Conservation (phyloP, 2,797 vertebrate species). For the Lycodopsis pacificus region DNA sequence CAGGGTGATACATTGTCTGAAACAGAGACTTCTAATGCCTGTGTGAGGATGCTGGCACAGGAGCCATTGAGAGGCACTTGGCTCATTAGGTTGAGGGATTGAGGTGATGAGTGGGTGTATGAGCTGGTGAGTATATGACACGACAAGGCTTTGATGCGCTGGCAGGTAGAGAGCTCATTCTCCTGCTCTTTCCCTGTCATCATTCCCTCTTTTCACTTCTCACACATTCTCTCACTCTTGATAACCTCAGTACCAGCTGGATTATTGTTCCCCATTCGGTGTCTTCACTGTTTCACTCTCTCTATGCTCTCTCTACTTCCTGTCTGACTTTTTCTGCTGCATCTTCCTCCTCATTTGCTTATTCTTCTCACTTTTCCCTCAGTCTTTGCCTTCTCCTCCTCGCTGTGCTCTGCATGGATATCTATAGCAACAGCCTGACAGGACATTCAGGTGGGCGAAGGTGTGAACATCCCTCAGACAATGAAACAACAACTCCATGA, state of each 20-base stretch:
- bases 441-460: slow-evolving; percentile 80
- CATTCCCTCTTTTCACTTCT: slow-evolving; percentile 52
- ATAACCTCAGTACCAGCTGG: slow-evolving; percentile 62
- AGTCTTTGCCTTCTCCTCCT: slow-evolving; percentile 55
- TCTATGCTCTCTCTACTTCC: slow-evolving; percentile 45
- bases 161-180: slow-evolving; percentile 78
- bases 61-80: slow-evolving; percentile 71
- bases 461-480: slow-evolving; percentile 74
- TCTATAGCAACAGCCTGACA: slow-evolving; percentile 84
- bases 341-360: slow-evolving; percentile 63
- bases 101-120: slow-evolving; percentile 74
- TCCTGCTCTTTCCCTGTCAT: slow-evolving; percentile 66
- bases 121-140: slow-evolving; percentile 69
- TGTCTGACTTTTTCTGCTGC: slow-evolving; percentile 27
- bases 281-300: slow-evolving; percentile 43
- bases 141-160: slow-evolving; percentile 73
- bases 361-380: slow-evolving; percentile 56
- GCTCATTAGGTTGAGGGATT: slow-evolving; percentile 81
- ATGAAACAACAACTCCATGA: slow-evolving; percentile 13
- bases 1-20: slow-evolving; percentile 52
- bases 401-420: slow-evolving; percentile 65
- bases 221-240: slow-evolving; percentile 57
- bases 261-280: slow-evolving; percentile 61
- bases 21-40: slow-evolving; percentile 61
- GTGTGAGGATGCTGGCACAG: slow-evolving; percentile 36